Base-by-base conservation (phyloP, 2,113 vertebrate species). In the Phrynocephalus versicolor region DNA sequence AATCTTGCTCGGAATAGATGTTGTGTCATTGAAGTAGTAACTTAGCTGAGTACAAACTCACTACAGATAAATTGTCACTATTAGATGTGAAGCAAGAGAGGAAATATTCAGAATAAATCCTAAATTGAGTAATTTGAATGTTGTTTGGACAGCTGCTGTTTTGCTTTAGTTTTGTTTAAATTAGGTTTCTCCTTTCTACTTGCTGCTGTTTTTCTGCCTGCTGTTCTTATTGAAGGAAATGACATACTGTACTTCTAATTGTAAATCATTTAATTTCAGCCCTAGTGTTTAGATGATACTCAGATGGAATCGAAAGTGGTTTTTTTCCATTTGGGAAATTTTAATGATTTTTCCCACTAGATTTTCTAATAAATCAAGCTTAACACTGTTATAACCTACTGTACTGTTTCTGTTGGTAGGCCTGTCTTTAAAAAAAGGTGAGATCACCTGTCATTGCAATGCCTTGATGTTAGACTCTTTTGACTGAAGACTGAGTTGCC, bases 71-170 rank as follows among this genome's bases (percentile, higher is more conserved):
- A 95, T 93, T 93, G 95, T 88, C 33, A 37, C 30, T 79, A 82
- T 85, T 89, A 94, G 69, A 91, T 87, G 85, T 92, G 78, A 88
- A 84, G 88, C 86, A 87, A 67, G 87, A 81, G 87, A 81, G 86
- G 85, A 90, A 93, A 95, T 67, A 87, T 86, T 94, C 92, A 90
- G 88, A 85, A 93, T 88, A 92, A 93, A 94, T 92, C 92, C 93
- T 95, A 85, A 91, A 85, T 94, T 12, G 92, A 94, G 88, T 90
- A 88, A 83, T 93, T 92, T 89, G 91, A 94, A 91, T 93, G 91
- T 95, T 96, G 89, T 96, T 96, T 96, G 93, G 91, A 93, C 93
- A 96, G 94, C 95, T 96, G 94, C 93, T 94, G 89, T 93, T 83
- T 94, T 90, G 92, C 87, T 95, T 95, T 83, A 92, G 86, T 87